Conservation (phyloP, 2,888 invertebrate genomes). For the Anoncus sp. region DNA sequence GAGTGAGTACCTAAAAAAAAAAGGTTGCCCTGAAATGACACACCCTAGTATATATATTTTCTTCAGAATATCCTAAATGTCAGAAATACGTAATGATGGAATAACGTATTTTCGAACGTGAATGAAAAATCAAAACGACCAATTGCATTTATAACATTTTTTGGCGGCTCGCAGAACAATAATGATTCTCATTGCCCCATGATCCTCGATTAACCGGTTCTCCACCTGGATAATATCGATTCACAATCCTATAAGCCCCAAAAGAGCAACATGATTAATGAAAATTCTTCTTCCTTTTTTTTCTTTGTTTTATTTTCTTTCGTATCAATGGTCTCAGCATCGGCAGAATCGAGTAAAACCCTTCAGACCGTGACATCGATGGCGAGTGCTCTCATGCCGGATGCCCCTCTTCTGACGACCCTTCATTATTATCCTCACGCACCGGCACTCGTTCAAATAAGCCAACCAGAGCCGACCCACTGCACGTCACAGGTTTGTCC, state of each 20-base stretch:
- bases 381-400: constrained; percentile 78
- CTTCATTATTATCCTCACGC: constrained; percentile 81
- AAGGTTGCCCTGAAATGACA: too few relatives aligned
- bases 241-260: background rate
- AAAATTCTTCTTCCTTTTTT: background rate
- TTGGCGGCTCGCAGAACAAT: background rate
- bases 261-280: constrained; percentile 13
- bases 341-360: constrained; percentile 80
- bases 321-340: constrained; percentile 67
- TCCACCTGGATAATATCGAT: background rate
- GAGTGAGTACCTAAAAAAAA: too few relatives aligned
- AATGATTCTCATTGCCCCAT: background rate
- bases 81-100: too few relatives aligned
- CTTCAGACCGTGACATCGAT: constrained; percentile 80
- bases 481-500: constrained; percentile 79
- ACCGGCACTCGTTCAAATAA: constrained; percentile 79
- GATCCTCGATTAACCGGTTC: background rate
- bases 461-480: constrained; percentile 79
- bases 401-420: constrained; percentile 79
- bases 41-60: too few relatives aligned
- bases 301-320: background rate
- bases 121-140: too few relatives aligned
- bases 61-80: too few relatives aligned
- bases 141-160: background rate
- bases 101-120: too few relatives aligned